Conservation (phyloP, 92 coral and sea anemone species). For the Micromussa lordhowensis region DNA sequence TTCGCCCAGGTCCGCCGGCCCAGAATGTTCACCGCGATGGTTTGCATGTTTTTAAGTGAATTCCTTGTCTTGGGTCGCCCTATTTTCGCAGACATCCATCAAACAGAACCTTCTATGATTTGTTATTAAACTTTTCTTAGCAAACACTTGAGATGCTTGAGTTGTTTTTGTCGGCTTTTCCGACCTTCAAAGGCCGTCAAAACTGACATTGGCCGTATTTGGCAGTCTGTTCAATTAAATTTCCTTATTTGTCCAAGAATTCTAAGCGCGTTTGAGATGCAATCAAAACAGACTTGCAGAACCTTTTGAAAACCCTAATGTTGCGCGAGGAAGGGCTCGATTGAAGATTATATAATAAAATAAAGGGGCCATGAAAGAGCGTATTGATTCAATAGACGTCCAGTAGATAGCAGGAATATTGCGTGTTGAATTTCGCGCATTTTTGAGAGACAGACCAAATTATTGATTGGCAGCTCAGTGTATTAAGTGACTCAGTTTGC, state of each 20-base stretch:
- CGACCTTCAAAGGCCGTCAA: not conserved
- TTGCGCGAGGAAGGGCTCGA: not conserved
- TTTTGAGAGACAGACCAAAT: not conserved
- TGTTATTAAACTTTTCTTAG: no score
- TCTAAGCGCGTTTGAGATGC: not conserved
- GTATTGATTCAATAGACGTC: not conserved
- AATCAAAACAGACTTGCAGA: not conserved
- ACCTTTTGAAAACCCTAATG: not conserved
- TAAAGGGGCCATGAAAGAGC: not conserved
- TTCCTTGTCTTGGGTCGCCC: not conserved
- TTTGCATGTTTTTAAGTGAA: not conserved
- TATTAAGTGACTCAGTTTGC: not conserved
- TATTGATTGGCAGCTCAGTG: not conserved
- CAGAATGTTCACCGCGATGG: not conserved
- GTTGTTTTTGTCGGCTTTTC: not conserved
- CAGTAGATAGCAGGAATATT: not conserved
- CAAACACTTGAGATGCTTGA: no score
- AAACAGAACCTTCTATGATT: not conserved
- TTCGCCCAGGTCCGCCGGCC: no score
- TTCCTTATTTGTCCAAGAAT: constrained; percentile 15
- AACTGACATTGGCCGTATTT: not conserved
- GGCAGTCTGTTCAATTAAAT: not conserved
- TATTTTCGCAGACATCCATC: not conserved
- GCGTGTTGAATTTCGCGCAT: not conserved
- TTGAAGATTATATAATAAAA: not conserved